Evolutionary conservation across 2,888 invertebrate genomes (phyloP), one percentile per base, ranked within the genome.

Genomic region (Mamestra brassicae): DNA sequence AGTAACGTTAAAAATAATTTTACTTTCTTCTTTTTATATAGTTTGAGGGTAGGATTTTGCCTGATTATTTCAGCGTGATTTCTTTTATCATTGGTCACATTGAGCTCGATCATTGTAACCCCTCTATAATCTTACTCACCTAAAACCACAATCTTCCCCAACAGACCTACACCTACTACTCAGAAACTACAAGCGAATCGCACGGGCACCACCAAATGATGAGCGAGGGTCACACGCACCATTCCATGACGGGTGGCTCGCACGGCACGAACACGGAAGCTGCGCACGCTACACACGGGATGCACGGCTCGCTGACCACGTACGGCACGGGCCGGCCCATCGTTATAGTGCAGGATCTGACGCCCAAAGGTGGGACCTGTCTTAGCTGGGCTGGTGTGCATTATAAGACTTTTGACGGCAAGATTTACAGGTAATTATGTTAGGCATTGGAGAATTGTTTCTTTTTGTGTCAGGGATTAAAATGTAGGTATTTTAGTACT

Each of bases 381-480:
- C 97, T 98, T 72, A 97, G 98, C 3, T 99, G 99, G 99, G 97
- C 98, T 42, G 98, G 98, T 52, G 96, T 97, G 26, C 98, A 98
- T 93, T 98, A 98, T 87, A 98, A 98, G 92, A 98, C 98, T 0
- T 99, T 99, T 89, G 98, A 99, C 94, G 98, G 98, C 10, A 97
- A 97, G 87, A 97, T 98, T 64, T 98, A 97, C 89, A 97, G 97
- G 98, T n/a, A n/a, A n/a, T n/a, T 98, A 93, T 78, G 79, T 54
- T 66, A 15, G 2, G 38, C 17, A n/a, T 60, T 38, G 4, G 2
- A 10, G 17, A n/a, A 1, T 38, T 17, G 10, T 38, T 58, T 8
- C 36, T 60, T 60, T 6, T 8, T 60, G 34, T 15, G 7, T 26
- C 54, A 54, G 5, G 6, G 17, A 47, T 47, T 4, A 47, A 47